Base-by-base conservation (phyloP, 2,888 invertebrate genomes). In the Hirudinaria manillensis region DNA sequence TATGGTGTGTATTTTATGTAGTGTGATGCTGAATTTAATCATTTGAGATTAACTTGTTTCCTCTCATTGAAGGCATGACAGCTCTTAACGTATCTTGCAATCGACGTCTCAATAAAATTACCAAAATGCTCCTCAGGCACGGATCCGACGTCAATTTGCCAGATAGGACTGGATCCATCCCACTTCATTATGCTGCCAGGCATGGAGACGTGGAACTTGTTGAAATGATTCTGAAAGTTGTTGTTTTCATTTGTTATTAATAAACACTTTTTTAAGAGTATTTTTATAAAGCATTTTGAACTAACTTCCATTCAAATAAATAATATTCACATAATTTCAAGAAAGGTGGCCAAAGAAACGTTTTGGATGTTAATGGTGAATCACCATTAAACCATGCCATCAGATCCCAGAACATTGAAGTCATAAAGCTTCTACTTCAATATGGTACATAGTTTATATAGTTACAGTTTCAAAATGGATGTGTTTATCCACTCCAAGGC, bases 181-280 rank as follows among this genome's bases (percentile, higher is more conserved):
- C 61, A 27, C 61, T 61, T 27, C 61, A 61, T 61, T 61, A 61
- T 29, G 61, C 61, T n/a, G 61, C 61, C 10, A 61, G 61, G n/a
- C 61, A 61, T 61, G 61, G 61, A 61, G 61, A 61, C n/a, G 61
- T 61, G 3, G 61, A 61, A 7, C 61, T 61, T 24, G 61, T 61
- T 61, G 61, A 61, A 61, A 61, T 61, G 61, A 61, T 61, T 29
- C 29, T 61, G n/a, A 29, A 24, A 61, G 61, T 61, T 27, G 7
- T 16, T 7, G 10, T 27, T 56, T 61, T 61, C 10, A 61, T 61
- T 7, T 21, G 10, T 24, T 61, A 61, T 61, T 61, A 24, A 24
- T n/a, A 7, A 27, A 29, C 10, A 10, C 13, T 16, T 61, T 61
- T 61, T n/a, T 19, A 27, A 4, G 10, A 38, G 10, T 45, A 45